A percentile compares a stretch with the other conserved stretches of the same genome.
These are phyloP conservation scores for Helostoma temminkii DNA, from an alignment of 2,797 vertebrate genomes.

Conservation along the genomic window DNA sequence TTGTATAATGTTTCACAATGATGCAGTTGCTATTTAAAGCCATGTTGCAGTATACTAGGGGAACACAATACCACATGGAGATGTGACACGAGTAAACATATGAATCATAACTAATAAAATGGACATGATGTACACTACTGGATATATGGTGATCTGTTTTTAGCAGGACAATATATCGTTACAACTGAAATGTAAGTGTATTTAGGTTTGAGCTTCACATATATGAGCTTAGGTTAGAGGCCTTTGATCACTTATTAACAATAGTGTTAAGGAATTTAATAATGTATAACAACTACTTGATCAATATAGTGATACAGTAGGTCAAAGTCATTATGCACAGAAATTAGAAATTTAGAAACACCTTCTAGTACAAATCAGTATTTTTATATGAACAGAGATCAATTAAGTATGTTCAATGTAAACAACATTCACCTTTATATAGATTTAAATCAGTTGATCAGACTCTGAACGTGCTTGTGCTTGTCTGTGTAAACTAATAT, in stretches of 20 bases:
- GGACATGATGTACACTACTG: not conserved
- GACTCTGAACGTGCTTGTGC: not conserved
- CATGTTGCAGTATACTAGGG: conserved; percentile 1
- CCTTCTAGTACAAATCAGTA: not conserved
- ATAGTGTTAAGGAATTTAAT: no score
- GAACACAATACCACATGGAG: conserved; percentile 20
- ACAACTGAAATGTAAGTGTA: not conserved
- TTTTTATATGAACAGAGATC: not conserved
- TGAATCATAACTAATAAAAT: conserved; percentile 1
- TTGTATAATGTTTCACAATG: conserved; percentile 12
- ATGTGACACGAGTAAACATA: conserved; percentile 12
- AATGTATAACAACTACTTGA: no score
- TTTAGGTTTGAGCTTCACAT: not conserved
- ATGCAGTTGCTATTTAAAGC: conserved; percentile 48
- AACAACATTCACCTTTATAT: no score
- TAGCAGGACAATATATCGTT: not conserved
- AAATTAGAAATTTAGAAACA: no score
- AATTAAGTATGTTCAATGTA: not conserved
- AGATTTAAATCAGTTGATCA: no score
- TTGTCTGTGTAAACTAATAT: not conserved
- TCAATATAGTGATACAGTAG: not conserved
- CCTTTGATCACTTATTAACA: not conserved
- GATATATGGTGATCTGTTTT: not conserved
- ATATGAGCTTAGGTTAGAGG: no score
- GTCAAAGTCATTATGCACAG: not conserved